Evolutionary conservation across 35 echinoderm and acorn worm genomes (phyloP), one percentile per base, ranked within the genome.

Genomic region (Nesometra sesokonis): DNA sequence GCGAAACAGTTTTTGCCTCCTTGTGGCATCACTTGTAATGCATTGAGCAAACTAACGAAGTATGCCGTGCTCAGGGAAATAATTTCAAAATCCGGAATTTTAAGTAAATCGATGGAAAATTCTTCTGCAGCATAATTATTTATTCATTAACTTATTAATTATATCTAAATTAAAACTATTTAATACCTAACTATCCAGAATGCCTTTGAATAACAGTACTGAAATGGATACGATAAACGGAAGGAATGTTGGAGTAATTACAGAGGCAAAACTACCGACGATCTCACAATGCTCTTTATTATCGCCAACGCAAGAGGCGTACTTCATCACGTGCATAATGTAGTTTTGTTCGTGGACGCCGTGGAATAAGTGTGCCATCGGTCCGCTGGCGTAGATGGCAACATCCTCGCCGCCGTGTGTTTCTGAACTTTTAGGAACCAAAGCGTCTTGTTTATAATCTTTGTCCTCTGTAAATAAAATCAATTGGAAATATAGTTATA

Each of bases 321-420:
- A 93, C 5, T 78, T 84, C 31, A 97, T 77, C 21, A 92, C 94
- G 34, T 97, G 94, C 23, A 91, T 88, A 34, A 97, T 97, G 57
- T 97, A 97, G 77, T 93, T 80, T 78, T 97, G 90, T 86, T 97
- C 94, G 31, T 97, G 90, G 7, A 90, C 88, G 11, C 90, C 85
- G 40, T 93, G 85, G 38, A 97, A 97, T 13, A 97, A 91, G 46
- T 97, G 94, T 19, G 94, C 77, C 85, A 90, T 90, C 0, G 94
- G 94, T 37, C 94, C 94, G 4, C 78, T 80, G 37, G 94, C 94
- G 86, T 93, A 97, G 33, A 97, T 90, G 1, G 79, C 82, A 23
- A 97, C 94, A 35, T 97, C 94, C 47, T 93, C 86, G 8, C 91
- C 91, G 0, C 91, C 91, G 78, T 97, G 94, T 0, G 91, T 88